phyloP scores from a whole-genome alignment of 1,140 invertebrate genomes.

The Platyscapa corneri region DNA sequence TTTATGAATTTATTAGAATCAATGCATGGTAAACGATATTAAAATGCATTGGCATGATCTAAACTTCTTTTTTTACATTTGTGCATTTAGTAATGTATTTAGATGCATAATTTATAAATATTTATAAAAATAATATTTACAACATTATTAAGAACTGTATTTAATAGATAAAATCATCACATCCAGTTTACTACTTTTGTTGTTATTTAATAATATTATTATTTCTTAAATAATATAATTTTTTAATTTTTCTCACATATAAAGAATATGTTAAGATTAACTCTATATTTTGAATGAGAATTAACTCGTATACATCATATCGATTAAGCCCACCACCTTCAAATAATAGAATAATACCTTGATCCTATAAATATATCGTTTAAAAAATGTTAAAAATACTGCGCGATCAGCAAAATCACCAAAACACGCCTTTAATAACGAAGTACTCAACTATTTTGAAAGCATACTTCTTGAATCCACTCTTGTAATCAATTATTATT shows the following conservation, averaged over 20 bases:
- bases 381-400: conserved; percentile 16
- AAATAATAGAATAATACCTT: conserved; percentile 11
- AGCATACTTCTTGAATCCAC: conserved; percentile 27
- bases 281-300: neutral
- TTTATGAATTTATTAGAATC: neutral
- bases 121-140: neutral
- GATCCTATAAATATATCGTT: conserved; percentile 42
- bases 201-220: neutral
- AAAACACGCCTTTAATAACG: conserved; percentile 28
- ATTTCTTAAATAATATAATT: too few relatives aligned
- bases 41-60: neutral
- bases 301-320: conserved; percentile 2
- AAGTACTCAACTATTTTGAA: conserved; percentile 24
- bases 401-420: conserved; percentile 32
- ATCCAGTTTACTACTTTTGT: neutral
- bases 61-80: neutral
- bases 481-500: neutral
- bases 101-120: neutral
- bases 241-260: neutral
- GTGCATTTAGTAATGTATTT: neutral
- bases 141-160: neutral
- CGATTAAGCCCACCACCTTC: neutral
- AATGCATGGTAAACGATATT: neutral
- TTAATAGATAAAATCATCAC: neutral
- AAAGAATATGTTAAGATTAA: neutral